Evolutionary conservation across 2,113 vertebrate species (phyloP).

Genomic region (Cinclus cinclus): DNA sequence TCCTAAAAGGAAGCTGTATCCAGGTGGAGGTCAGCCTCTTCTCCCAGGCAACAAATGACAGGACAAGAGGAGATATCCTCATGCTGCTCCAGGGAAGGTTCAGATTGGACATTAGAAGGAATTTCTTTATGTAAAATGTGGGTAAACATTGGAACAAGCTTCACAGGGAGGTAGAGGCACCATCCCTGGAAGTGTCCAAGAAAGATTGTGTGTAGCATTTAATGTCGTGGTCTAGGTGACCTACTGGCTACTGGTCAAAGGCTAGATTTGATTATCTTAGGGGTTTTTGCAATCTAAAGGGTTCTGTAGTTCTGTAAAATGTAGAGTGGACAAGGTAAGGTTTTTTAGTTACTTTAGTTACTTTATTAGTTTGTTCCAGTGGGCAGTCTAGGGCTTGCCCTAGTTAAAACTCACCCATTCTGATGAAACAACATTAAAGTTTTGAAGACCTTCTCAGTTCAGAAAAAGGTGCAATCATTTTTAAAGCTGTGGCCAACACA

Average conservation of each 20-base stretch:
- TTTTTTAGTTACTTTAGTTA: not conserved
- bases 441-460: not conserved
- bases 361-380: not conserved
- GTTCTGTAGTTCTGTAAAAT: not conserved
- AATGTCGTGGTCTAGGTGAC: not conserved
- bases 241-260: not conserved
- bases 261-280: not conserved
- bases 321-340: not conserved
- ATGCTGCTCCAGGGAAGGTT: not conserved
- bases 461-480: not conserved
- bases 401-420: not conserved
- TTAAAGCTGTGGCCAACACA: not conserved
- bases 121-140: not conserved
- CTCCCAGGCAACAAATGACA: too few relatives aligned
- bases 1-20: not conserved
- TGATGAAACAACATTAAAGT: not conserved
- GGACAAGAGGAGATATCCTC: not conserved
- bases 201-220: not conserved
- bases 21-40: not conserved
- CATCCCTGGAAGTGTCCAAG: not conserved
- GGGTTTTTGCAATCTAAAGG: not conserved
- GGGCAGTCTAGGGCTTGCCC: not conserved
- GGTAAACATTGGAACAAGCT: not conserved
- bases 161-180: not conserved
- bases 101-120: not conserved